Evolutionary conservation across 1,140 invertebrate genomes (phyloP).

Genomic region (Aphelenchoides fujianensis): DNA sequence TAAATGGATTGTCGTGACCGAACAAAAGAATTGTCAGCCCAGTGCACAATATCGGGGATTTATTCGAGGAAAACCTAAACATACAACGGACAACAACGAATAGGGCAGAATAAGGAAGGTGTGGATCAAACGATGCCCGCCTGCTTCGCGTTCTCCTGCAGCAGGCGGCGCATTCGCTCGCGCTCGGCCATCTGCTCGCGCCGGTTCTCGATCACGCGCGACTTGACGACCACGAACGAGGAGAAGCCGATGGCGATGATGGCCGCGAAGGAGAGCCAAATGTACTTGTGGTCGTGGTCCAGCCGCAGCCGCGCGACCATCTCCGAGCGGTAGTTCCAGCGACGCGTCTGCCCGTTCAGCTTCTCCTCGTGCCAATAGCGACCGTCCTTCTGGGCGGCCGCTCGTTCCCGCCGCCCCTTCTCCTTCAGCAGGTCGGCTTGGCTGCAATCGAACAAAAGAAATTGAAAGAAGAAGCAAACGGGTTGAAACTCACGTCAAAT

Average conservation of each 20-base stretch:
- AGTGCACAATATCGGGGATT: background rate
- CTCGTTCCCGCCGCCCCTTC: background rate
- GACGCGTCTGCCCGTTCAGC: conserved; percentile 22
- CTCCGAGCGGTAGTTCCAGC: conserved; percentile 35
- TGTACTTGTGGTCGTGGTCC: conserved; percentile 20
- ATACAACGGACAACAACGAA: background rate
- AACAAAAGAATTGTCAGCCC: background rate
- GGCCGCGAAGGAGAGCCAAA: conserved; percentile 33
- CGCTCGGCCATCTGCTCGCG: conserved; percentile 33
- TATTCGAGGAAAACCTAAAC: background rate
- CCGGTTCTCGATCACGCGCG: conserved; percentile 34
- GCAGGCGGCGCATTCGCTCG: conserved; percentile 14
- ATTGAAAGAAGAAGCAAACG: background rate
- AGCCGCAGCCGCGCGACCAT: conserved; percentile 24
- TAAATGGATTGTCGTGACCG: too few species aligned
- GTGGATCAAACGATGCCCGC: background rate
- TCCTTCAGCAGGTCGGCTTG: conserved; percentile 28
- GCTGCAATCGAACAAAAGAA: conserved; percentile 10
- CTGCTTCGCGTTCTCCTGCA: background rate
- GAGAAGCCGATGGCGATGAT: conserved; percentile 26
- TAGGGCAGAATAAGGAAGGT: too few species aligned
- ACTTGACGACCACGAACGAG: conserved; percentile 27
- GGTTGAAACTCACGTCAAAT: background rate
- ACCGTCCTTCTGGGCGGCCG: background rate
- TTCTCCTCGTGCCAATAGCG: conserved; percentile 28